Percentiles rank a stretch among this genome's conserved stretches.
Evolutionary conservation across 2,888 invertebrate genomes (phyloP).

Genomic region (Drosophila bunnanda): DNA sequence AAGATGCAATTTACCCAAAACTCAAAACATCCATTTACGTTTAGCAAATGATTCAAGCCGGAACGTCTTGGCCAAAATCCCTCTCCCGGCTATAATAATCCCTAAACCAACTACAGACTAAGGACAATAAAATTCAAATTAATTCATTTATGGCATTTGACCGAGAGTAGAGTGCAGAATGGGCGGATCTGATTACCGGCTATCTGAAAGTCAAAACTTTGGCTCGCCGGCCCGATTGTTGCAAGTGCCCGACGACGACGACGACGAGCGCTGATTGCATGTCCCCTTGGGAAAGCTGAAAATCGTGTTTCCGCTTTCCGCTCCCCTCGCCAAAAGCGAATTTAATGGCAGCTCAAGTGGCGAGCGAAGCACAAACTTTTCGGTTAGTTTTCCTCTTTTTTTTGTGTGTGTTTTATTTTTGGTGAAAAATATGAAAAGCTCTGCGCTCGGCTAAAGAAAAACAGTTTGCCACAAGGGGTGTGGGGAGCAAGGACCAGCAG

Average conservation of each 20-base stretch:
- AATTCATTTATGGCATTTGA: constrained; percentile 28
- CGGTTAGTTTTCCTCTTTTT: constrained; percentile 11
- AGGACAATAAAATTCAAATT: constrained; percentile 22
- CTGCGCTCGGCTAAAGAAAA: constrained; percentile 15
- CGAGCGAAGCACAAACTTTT: constrained; percentile 31
- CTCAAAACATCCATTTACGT: neutral
- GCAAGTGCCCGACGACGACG: constrained; percentile 22
- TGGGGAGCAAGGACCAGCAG: neutral
- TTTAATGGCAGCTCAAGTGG: constrained; percentile 46
- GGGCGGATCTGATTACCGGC: constrained; percentile 34
- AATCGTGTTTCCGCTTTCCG: constrained; percentile 39
- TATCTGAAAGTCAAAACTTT: constrained; percentile 39
- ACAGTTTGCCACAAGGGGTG: constrained; percentile 1
- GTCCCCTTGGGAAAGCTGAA: constrained; percentile 33
- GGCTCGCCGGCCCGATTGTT: constrained; percentile 4
- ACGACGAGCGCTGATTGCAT: constrained; percentile 37
- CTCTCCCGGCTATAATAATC: neutral
- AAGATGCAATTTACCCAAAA: neutral
- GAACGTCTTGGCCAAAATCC: neutral
- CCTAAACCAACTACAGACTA: neutral
- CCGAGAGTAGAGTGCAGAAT: constrained; percentile 18
- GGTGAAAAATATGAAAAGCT: constrained; percentile 39
- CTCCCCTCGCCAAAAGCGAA: constrained; percentile 28
- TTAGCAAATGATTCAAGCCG: neutral
- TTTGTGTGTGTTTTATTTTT: neutral